A percentile compares a stretch with the other conserved stretches of the same genome.
These are phyloP conservation scores for Stenodera caucasica DNA, from an alignment of 2,888 invertebrate species.

Conservation along the genomic window DNA sequence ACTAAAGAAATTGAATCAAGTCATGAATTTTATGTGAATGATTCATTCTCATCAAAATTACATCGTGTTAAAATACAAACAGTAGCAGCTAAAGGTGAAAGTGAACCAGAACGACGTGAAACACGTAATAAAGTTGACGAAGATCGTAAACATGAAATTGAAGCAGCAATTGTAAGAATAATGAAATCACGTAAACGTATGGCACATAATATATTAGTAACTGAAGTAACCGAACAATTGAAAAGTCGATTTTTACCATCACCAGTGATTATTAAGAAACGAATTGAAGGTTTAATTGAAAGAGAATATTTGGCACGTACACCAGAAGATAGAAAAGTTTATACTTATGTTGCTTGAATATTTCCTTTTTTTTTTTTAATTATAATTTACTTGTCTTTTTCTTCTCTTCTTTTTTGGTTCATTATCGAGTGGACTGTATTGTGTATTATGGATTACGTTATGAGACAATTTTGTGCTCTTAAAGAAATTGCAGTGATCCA, in stretches of 20 bases:
- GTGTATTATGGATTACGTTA: slow-evolving; percentile 29
- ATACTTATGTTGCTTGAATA: slow-evolving; percentile 89
- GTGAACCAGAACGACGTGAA: slow-evolving; percentile 98
- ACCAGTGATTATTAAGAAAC: slow-evolving; percentile 97
- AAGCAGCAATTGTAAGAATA: slow-evolving; percentile 98
- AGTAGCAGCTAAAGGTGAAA: slow-evolving; percentile 94
- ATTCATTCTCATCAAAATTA: slow-evolving; percentile 96
- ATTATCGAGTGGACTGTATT: slow-evolving; percentile 27
- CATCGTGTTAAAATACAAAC: slow-evolving; percentile 94
- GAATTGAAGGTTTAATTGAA: slow-evolving; percentile 99
- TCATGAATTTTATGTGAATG: slow-evolving; percentile 94
- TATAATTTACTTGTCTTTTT: slow-evolving; percentile 14
- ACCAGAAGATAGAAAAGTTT: slow-evolving; percentile 95
- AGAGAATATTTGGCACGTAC: slow-evolving; percentile 98
- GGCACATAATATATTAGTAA: slow-evolving; percentile 91
- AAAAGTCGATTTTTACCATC: slow-evolving; percentile 97
- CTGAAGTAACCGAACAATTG: slow-evolving; percentile 97
- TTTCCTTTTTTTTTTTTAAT: slow-evolving; percentile 11
- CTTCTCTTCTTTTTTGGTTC: slow-evolving; percentile 20
- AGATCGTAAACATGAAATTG: slow-evolving; percentile 98
- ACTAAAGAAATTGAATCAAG: slow-evolving; percentile 95
- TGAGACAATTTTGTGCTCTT: slow-evolving; percentile 10
- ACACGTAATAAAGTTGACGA: slow-evolving; percentile 94
- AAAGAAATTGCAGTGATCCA: slow-evolving; percentile 28
- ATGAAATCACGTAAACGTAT: slow-evolving; percentile 98